Conservation (phyloP, 1,140 invertebrate genomes). For the Drosophila repleta region DNA sequence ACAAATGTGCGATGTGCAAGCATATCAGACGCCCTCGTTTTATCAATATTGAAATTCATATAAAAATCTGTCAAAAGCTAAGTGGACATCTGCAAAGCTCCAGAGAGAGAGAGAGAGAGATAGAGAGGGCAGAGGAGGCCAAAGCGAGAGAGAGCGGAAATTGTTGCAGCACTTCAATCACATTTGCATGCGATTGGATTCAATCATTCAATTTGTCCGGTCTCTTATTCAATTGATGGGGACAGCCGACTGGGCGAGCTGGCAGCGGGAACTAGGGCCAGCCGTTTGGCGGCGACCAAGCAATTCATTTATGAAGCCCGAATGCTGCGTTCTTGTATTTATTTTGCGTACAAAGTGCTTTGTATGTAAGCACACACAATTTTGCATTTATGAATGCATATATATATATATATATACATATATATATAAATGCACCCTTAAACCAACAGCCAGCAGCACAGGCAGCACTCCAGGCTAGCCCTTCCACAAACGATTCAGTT, state of each 20-base stretch:
- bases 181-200: slow-evolving; percentile 44
- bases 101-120: not conserved
- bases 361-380: slow-evolving; percentile 50
- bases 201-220: slow-evolving; percentile 36
- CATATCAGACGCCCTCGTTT: slow-evolving; percentile 23
- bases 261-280: slow-evolving; percentile 1
- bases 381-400: slow-evolving; percentile 53
- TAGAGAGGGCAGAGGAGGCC: not conserved
- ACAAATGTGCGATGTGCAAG: slow-evolving; percentile 51
- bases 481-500: slow-evolving; percentile 28
- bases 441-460: slow-evolving; percentile 2
- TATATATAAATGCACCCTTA: slow-evolving; percentile 22
- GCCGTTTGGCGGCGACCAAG: slow-evolving; percentile 12
- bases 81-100: not conserved
- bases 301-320: slow-evolving; percentile 68
- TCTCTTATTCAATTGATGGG: slow-evolving; percentile 20
- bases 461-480: not conserved
- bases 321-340: slow-evolving; percentile 66
- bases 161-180: slow-evolving; percentile 19
- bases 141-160: not conserved
- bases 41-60: slow-evolving; percentile 1
- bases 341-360: slow-evolving; percentile 56
- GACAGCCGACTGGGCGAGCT: not conserved
- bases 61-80: slow-evolving; percentile 25
- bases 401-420: slow-evolving; percentile 33